Evolutionary conservation across 2,888 invertebrate species (phyloP), one percentile per base, ranked within the genome.

Genomic region (Orthosia incerta): DNA sequence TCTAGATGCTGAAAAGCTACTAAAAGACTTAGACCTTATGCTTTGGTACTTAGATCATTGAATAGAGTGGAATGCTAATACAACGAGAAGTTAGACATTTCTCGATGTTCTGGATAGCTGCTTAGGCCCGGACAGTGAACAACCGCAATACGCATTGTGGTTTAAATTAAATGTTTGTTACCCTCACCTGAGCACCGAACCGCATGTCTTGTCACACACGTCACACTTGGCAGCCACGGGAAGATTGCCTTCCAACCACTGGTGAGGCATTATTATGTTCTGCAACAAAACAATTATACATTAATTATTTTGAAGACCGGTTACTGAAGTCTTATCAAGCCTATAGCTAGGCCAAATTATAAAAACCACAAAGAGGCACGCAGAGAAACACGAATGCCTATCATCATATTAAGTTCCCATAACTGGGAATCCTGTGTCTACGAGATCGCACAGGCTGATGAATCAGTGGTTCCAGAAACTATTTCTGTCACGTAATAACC

Each of bases 241-340:
- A 83, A 99, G 96, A 95, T 99, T 99, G 56, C 99, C 99, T 94
- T 99, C 99, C 97, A 99, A 97, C 99, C 99, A 99, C 91, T 99
- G 99, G 95, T 99, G 99, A 18, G 99, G 99, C 99, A 99, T 99
- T 84, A 98, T 98, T 89, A 98, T 98, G 91, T 97, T 98, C 98
- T 98, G 96, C 0, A 97, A 97, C 89, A 92, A 93, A 82, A 62
- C 7, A 71, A 39, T 12, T 3, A 51, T 15, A 11, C 15, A 20
- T 78, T 23, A 55, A 64, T 60, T 9, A 9, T 2, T 23, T 12
- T 48, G n/a, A n/a, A 12, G 39, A 2, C 4, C 4, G 15, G 13
- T 31, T 64, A 13, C 16, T 46, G 26, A n/a, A 3, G 26, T 11
- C 23, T 45, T 15, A 3, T 45, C 15, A 26, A 45, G 7, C 23